Evolutionary conservation across 2,113 vertebrate species (phyloP).

Genomic region (Aspidoscelis tigris): DNA sequence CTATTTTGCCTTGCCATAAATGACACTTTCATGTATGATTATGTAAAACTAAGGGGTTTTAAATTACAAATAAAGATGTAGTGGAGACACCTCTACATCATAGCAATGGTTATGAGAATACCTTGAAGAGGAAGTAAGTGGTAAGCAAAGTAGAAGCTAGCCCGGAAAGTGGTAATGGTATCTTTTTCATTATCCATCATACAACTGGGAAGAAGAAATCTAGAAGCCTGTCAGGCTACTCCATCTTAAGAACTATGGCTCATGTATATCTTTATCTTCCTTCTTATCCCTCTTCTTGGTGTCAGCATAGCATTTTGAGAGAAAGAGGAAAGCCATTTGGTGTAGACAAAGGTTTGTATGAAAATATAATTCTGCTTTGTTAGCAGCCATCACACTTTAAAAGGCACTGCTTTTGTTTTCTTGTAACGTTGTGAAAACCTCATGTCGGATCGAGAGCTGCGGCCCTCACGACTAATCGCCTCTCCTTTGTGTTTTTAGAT

Average conservation of each 20-base stretch:
- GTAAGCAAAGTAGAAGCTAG: not conserved
- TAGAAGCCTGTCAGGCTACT: not conserved
- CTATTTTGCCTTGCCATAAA: too few species aligned
- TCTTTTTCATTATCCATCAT: constrained; percentile 1
- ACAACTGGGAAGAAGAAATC: constrained; percentile 3
- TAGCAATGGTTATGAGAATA: not conserved
- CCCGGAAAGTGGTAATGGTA: not conserved
- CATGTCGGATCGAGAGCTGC: constrained; percentile 75
- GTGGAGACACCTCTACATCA: not conserved
- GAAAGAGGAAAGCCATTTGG: constrained; percentile 58
- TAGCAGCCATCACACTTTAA: constrained; percentile 77
- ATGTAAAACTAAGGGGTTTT: too few species aligned
- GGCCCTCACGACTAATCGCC: constrained; percentile 77
- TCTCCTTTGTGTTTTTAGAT: constrained; percentile 79
- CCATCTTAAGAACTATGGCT: not conserved
- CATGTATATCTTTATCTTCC: not conserved
- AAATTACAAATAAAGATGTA: not conserved
- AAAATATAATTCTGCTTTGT: constrained; percentile 79
- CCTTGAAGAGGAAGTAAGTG: not conserved
- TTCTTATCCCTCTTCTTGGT: constrained; percentile 46
- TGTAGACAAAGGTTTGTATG: constrained; percentile 76
- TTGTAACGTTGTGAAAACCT: constrained; percentile 78
- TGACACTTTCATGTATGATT: too few species aligned
- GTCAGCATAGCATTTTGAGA: constrained; percentile 38
- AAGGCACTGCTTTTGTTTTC: constrained; percentile 77